Evolutionary conservation across 2,797 vertebrate genomes (phyloP).

Genomic region (Lycodopsis pacificus): DNA sequence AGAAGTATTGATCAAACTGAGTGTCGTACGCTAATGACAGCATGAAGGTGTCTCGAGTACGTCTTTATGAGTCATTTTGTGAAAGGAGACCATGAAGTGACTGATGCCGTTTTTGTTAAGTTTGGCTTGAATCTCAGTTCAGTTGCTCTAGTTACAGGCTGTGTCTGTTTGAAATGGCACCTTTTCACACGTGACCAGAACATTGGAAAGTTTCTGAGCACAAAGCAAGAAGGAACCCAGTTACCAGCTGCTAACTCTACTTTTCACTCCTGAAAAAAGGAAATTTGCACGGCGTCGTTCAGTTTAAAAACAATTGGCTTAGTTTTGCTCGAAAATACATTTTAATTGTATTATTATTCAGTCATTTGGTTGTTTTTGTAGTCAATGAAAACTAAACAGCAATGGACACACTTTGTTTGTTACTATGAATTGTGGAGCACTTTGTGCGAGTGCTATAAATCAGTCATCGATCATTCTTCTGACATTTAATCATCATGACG

Average conservation of each 20-base stretch:
- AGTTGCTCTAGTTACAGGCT: neutral
- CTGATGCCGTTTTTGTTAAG: neutral
- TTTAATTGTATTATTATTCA: no score
- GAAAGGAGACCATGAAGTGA: constrained; percentile 15
- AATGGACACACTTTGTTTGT: no score
- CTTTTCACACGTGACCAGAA: neutral
- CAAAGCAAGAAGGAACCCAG: neutral
- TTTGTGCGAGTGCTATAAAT: no score
- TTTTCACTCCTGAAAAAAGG: neutral
- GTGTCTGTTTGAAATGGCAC: neutral
- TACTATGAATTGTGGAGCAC: no score
- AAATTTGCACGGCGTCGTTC: neutral
- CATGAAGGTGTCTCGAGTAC: neutral
- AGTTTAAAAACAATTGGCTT: no score
- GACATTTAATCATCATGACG: no score
- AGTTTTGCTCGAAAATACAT: no score
- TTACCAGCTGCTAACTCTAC: neutral
- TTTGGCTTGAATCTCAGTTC: constrained; percentile 7
- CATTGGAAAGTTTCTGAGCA: neutral
- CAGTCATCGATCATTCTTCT: no score
- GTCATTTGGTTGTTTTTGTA: no score
- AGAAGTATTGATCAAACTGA: constrained; percentile 51
- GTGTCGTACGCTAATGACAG: neutral
- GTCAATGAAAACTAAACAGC: no score
- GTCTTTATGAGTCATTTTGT: constrained; percentile 30